Evolutionary conservation across 35 echinoderm and acorn worm species (phyloP).

Genomic region (Stichopus chloronotus): DNA sequence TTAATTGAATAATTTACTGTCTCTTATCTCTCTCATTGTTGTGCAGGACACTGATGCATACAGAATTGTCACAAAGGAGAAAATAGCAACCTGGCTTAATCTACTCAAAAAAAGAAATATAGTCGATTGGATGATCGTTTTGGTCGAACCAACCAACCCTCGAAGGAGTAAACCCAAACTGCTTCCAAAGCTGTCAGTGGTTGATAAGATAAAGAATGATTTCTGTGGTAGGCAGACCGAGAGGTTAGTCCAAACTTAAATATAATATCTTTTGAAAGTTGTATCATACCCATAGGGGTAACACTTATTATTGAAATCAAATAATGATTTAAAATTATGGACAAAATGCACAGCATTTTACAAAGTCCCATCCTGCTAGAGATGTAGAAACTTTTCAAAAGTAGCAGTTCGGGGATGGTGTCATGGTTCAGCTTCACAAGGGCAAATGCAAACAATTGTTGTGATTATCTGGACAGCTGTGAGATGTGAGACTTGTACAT

Average conservation of each 20-base stretch:
- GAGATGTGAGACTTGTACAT: no score
- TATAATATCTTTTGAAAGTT: not conserved
- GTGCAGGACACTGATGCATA: conserved; percentile 93
- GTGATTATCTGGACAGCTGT: no score
- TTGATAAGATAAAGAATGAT: conserved; percentile 95
- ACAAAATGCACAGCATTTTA: no score
- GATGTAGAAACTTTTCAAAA: no score
- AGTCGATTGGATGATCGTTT: conserved; percentile 94
- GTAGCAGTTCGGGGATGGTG: no score
- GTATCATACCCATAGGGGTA: no score
- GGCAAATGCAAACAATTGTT: no score
- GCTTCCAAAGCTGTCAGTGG: conserved; percentile 81
- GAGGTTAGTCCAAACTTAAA: conserved; percentile 47
- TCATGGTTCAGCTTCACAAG: no score
- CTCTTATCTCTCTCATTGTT: not conserved
- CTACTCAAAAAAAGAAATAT: conserved; percentile 78
- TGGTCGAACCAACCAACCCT: conserved; percentile 92
- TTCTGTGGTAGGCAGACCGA: conserved; percentile 94
- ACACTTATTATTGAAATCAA: no score
- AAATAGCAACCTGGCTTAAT: conserved; percentile 89
- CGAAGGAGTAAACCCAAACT: conserved; percentile 89
- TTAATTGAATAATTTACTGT: not conserved
- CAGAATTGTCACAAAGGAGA: conserved; percentile 90
- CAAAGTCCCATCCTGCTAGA: no score
- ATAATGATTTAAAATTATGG: no score